These are phyloP conservation scores for Chymomyza procnemis DNA, from an alignment of 2,888 invertebrate genomes.

Conservation along the genomic window DNA sequence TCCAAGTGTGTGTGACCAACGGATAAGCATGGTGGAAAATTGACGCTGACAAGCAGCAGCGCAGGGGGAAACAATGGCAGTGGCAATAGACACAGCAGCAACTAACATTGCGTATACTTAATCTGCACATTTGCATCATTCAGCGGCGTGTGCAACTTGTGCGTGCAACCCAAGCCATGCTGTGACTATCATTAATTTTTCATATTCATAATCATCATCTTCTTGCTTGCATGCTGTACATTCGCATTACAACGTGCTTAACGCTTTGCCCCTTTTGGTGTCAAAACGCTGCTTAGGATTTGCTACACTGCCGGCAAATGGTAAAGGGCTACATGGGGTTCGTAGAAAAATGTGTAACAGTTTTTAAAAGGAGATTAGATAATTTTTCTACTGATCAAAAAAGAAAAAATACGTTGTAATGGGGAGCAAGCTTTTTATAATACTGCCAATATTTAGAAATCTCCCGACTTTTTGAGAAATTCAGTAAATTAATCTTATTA, in stretches of 20 bases:
- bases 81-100: constrained; percentile 6
- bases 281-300: constrained; percentile 57
- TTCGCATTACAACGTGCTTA: constrained; percentile 43
- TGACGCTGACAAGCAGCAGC: constrained; percentile 69
- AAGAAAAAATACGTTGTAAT: too few species aligned
- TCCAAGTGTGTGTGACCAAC: constrained; percentile 44
- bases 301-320: too few species aligned
- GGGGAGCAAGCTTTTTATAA: too few species aligned
- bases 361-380: too few species aligned
- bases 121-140: constrained; percentile 59
- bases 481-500: too few species aligned
- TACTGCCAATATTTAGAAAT: too few species aligned
- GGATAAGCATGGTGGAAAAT: constrained; percentile 61
- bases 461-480: too few species aligned
- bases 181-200: constrained; percentile 75
- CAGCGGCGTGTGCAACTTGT: constrained; percentile 21
- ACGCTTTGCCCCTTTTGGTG: constrained; percentile 44
- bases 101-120: constrained; percentile 70
- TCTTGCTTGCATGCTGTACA: constrained; percentile 36
- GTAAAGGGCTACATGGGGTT: too few species aligned
- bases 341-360: too few species aligned
- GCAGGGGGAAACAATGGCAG: constrained; percentile 23
- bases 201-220: constrained; percentile 73
- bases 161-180: constrained; percentile 71
- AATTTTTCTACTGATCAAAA: too few species aligned